Conservation (phyloP, 2,888 invertebrate genomes). For the Ypsolopha sequella region DNA sequence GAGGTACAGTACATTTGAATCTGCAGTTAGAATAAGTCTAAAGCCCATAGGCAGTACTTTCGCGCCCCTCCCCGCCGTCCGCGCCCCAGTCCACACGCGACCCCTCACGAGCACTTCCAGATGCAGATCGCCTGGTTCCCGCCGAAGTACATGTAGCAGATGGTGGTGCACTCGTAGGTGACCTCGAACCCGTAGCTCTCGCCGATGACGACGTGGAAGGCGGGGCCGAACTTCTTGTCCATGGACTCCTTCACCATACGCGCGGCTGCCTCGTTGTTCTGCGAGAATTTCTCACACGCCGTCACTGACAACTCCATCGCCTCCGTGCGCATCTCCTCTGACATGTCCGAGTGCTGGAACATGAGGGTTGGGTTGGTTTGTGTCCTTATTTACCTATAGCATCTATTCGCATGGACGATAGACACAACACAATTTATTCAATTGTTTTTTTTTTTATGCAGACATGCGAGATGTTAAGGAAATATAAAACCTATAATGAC, state of each 20-base stretch:
- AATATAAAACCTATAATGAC: no score
- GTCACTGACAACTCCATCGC: constrained; percentile 92
- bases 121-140: constrained; percentile 90
- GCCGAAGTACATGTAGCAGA: constrained; percentile 91
- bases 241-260: constrained; percentile 93
- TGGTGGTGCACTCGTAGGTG: constrained; percentile 89
- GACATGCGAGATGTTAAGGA: no score
- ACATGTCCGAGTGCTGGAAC: constrained; percentile 89
- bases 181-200: constrained; percentile 96
- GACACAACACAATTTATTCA: no score
- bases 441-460: no score
- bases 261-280: constrained; percentile 92
- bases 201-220: constrained; percentile 96
- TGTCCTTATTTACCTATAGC: no score
- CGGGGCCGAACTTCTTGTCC: constrained; percentile 96
- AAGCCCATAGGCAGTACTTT: neutral
- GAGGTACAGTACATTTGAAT: no score
- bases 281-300: constrained; percentile 91
- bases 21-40: no score
- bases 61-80: neutral
- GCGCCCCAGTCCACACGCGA: neutral
- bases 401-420: no score
- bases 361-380: neutral
- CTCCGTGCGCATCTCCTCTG: constrained; percentile 92
- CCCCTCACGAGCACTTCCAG: constrained; percentile 89